These are phyloP conservation scores for Tanypteryx hageni DNA, from an alignment of 2,888 invertebrate genomes.

Conservation along the genomic window DNA sequence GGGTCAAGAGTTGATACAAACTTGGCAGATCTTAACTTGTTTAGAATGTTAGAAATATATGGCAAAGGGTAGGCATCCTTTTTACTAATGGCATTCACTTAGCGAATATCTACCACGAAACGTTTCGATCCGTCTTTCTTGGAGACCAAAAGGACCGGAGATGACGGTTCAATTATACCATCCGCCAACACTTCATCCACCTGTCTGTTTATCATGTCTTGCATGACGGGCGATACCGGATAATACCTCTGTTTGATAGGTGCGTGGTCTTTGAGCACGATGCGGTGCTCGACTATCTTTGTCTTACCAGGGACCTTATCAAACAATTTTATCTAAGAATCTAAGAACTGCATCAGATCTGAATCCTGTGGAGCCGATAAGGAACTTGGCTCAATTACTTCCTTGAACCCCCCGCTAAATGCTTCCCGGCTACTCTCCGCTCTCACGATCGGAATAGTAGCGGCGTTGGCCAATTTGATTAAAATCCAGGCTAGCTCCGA, in stretches of 20 bases:
- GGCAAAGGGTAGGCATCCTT: no score
- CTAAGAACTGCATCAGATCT: slow-evolving; percentile 1
- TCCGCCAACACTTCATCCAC: slow-evolving; percentile 67
- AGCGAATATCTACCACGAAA: slow-evolving; percentile 70
- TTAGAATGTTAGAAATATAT: slow-evolving; percentile 70
- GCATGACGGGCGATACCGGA: slow-evolving; percentile 68
- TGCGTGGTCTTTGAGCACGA: background rate
- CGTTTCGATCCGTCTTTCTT: slow-evolving; percentile 66
- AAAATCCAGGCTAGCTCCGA: slow-evolving; percentile 13
- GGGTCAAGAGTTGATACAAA: slow-evolving; percentile 66
- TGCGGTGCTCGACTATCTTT: background rate
- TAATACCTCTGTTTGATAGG: slow-evolving; percentile 69
- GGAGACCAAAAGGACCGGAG: slow-evolving; percentile 67
- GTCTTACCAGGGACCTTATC: background rate
- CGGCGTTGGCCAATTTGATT: background rate
- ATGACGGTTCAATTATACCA: slow-evolving; percentile 68
- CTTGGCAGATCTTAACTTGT: slow-evolving; percentile 70
- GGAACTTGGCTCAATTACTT: background rate
- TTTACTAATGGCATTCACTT: no score
- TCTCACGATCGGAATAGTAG: no score
- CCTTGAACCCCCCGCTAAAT: no score
- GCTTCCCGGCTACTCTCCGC: no score
- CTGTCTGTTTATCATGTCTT: slow-evolving; percentile 67
- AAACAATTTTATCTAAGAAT: background rate
- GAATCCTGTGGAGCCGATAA: background rate